A percentile compares a stretch with the other conserved stretches of the same genome.
These are phyloP conservation scores for Pristionchus arcanus DNA, from an alignment of 2,888 invertebrate genomes.

Conservation along the genomic window DNA sequence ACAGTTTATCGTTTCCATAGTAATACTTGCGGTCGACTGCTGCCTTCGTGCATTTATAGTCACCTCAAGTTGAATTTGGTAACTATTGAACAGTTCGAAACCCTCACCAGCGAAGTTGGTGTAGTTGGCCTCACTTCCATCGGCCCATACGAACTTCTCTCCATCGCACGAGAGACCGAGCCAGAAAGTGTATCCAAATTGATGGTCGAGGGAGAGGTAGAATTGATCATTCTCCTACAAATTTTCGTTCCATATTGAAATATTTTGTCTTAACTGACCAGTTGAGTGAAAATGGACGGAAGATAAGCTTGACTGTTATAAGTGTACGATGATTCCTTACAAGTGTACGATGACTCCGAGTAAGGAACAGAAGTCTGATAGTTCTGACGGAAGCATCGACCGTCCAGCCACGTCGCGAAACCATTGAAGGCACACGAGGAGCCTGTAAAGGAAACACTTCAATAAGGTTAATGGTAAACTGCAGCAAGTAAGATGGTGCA, in stretches of 20 bases:
- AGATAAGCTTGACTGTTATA: background rate
- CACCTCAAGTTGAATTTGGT: background rate
- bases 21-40: background rate
- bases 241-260: background rate
- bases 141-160: slow-evolving; percentile 25
- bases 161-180: slow-evolving; percentile 10
- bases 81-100: background rate
- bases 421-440: background rate
- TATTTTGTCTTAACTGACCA: background rate
- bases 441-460: background rate
- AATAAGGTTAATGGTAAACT: no score
- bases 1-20: background rate
- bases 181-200: slow-evolving; percentile 15
- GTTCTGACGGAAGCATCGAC: slow-evolving; percentile 33
- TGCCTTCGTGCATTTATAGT: background rate
- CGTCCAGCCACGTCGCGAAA: slow-evolving; percentile 17
- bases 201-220: background rate
- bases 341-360: background rate
- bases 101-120: slow-evolving; percentile 17
- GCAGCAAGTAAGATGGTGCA: background rate
- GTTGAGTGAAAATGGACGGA: background rate
- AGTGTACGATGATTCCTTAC: background rate
- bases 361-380: background rate
- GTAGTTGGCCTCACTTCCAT: slow-evolving; percentile 5
- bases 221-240: slow-evolving; percentile 14